Base-by-base conservation (phyloP, 1,140 invertebrate genomes). In the Dendrolimus punctatus region DNA sequence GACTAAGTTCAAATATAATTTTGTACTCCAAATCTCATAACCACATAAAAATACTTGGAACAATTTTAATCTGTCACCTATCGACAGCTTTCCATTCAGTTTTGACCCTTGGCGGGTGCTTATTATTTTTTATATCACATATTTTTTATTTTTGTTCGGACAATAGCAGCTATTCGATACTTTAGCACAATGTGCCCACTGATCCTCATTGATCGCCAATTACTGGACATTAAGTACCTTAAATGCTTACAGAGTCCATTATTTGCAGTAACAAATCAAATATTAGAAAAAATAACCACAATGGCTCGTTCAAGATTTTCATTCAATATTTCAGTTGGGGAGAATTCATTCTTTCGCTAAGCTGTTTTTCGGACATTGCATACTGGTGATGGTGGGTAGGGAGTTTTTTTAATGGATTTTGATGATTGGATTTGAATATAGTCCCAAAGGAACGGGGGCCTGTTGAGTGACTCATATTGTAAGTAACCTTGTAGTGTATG, bases 161-260 rank as follows among this genome's bases (percentile, higher is more conserved):
- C 82, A 84, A 83, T 70, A 58, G 57, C 57, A 63, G 67, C 66
- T 53, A 80, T 74, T 75, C 73, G 73, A 76, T 82, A 72, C 60
- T 76, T 73, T 73, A 75, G 65, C 70, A 86, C 80, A 86, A 86
- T 86, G 80, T 83, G 66, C 83, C 83, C 83, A 86, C 83, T 84
- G 83, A 86, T 84, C 80, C 80, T 81, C 78, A 86, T 84, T 86
- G 80, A 86, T 86, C 83, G 80, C 80, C 83, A 84, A 86, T 86
- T 86, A 86, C 83, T 75, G 83, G 80, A 86, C 83, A 84, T 86
- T 82, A 86, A 86, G 83, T 86, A 84, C 83, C 78, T 86, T 67
- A 75, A 83, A 80, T 70, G 79, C 83, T 73, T 80, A 84, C 81
- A 73, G 81, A 74, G 71, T 74, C 72, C 68, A 68, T 67, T 81